Conservation (phyloP, 2,797 vertebrate species). For the Thripadectes ignobilis region DNA sequence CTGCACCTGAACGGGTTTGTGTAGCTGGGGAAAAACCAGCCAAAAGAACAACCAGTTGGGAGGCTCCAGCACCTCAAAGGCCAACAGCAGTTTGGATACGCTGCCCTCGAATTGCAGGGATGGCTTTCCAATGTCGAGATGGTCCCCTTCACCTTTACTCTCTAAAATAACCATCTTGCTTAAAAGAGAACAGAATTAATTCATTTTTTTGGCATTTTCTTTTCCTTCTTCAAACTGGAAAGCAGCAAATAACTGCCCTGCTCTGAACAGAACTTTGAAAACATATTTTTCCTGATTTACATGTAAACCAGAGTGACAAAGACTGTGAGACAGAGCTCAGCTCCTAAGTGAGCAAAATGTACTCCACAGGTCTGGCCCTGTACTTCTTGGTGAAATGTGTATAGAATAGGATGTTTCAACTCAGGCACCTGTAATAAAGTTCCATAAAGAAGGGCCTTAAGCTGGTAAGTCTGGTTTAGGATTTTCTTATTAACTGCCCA, state of each 20-base stretch:
- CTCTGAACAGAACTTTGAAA: neutral
- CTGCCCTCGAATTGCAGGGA: accelerated
- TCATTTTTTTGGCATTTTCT: neutral
- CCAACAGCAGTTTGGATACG: accelerated
- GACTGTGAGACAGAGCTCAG: neutral
- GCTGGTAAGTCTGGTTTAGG: slow-evolving; percentile 8
- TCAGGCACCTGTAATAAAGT: slow-evolving; percentile 39
- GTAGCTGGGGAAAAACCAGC: neutral
- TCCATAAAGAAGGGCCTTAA: slow-evolving; percentile 33
- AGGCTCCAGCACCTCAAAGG: neutral
- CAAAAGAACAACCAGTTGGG: neutral
- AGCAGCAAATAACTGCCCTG: neutral
- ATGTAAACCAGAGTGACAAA: neutral
- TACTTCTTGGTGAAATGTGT: neutral
- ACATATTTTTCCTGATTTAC: neutral
- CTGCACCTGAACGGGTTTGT: neutral
- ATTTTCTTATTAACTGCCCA: slow-evolving; percentile 56
- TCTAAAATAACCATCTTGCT: neutral
- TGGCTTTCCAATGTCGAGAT: neutral
- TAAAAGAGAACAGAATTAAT: neutral
- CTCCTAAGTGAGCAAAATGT: accelerated
- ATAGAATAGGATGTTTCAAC: neutral
- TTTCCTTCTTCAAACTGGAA: neutral
- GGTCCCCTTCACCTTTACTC: accelerated
- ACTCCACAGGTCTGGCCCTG: neutral